Conservation (phyloP, 1,140 invertebrate genomes). For the Macrocentrus cingulum region DNA sequence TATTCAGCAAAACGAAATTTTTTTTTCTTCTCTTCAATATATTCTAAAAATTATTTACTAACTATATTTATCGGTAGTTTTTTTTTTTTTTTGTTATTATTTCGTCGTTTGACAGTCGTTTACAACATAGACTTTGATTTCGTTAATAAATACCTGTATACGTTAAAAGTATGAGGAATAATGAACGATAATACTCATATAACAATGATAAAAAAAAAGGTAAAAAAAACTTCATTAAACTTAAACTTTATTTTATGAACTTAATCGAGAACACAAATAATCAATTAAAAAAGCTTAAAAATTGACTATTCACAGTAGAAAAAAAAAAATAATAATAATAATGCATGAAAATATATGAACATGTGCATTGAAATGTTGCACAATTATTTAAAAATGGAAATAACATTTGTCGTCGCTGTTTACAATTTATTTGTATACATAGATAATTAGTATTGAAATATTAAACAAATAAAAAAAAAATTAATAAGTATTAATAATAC, state of each 20-base stretch:
- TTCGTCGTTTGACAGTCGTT: constrained; percentile 12
- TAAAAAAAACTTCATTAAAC: constrained; percentile 11
- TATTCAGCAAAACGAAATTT: too few relatives aligned
- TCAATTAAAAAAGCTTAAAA: constrained; percentile 20
- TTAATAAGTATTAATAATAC: too few relatives aligned
- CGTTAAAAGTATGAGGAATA: background rate
- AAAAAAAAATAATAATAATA: constrained; percentile 5
- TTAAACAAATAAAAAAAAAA: too few relatives aligned
- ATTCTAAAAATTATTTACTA: too few relatives aligned
- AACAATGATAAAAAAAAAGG: background rate
- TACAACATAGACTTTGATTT: background rate
- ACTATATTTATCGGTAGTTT: background rate
- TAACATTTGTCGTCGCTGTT: too few relatives aligned
- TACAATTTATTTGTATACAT: too few relatives aligned
- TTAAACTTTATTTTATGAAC: constrained; percentile 12
- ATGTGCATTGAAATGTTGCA: too few relatives aligned
- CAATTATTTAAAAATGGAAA: too few relatives aligned
- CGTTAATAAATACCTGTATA: background rate
- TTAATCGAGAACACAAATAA: constrained; percentile 8
- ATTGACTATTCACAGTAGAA: constrained; percentile 20
- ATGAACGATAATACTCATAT: background rate
- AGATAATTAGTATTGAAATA: too few relatives aligned
- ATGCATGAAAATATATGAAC: constrained; percentile 19
- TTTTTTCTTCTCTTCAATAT: too few relatives aligned
- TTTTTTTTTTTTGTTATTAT: background rate